Evolutionary conservation across 1,140 invertebrate genomes (phyloP), one percentile per base, ranked within the genome.

Genomic region (Conus ventricosus): DNA sequence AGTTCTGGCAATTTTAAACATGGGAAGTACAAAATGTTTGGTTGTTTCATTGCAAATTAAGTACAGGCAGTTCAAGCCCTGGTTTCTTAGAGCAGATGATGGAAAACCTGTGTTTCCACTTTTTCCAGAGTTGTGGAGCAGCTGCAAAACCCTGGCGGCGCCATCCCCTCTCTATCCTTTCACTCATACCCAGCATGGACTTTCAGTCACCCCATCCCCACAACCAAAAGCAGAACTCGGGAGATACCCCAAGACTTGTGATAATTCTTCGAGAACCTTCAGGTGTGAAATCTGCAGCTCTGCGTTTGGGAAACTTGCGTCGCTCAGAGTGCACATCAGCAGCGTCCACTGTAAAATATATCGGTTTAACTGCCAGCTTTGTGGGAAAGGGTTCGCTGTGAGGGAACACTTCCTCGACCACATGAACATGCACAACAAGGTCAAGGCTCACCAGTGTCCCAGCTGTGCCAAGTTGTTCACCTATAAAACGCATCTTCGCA

Each of bases 371-470:
- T 87, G 85, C 51, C 71, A 78, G 25, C 7, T 87, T 20, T 87
- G 85, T 39, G 51, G 71, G 17, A 67, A 78, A 27, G 85, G 85
- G 54, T 87, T 87, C 27, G 51, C 51, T 7, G 51, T 55, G 17
- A 75, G 60, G 25, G 85, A 75, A 20, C 85, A 87, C n/a, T 87
- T 13, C 71, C 4, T 78, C 25, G 85, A 75, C n/a, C 85, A 87
- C n/a, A 78, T 57, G 53, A 87, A 87, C 75, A 87, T 78, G 71
- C 85, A 87, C 85, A 87, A 87, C 54, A 78, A 78, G 10, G 25
- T 87, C 54, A 87, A 87, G n/a, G 51, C 85, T 27, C 71, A 75
- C 71, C 15, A 78, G 75, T 87, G 85, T 57, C 85, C 85, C 27
- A 55, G 80, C 20, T 87, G 85, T 76, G 53, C 75, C n/a, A 76